Base-by-base conservation (phyloP, 2,113 vertebrate genomes). In the Accipiter cooperii region DNA sequence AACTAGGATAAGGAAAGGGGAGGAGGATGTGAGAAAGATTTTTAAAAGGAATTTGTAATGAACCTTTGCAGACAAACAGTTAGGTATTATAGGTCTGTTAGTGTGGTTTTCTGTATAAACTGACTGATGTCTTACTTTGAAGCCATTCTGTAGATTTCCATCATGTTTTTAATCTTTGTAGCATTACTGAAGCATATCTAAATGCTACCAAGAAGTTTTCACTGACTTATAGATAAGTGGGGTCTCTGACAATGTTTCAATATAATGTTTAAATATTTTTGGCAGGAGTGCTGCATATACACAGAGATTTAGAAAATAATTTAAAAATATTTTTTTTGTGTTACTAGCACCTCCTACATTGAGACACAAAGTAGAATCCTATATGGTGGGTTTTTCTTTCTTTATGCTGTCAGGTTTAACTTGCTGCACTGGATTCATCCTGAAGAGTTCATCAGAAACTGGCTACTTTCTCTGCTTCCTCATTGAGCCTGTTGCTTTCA, bases 41-140 rank as follows among this genome's bases (percentile, higher is more conserved):
- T 54, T 94, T 73, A 31, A 90, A 96, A 96, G 84, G 93, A 97
- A 93, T 91, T 77, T 71, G 38, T 85, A 94, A 93, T 87, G 79
- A 84, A 46, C 19, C 86, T 93, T 95, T 89, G 69, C 70, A 81
- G 61, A 76, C 47, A 40, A 65, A 34, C 55, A 71, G n/a, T 73
- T 87, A 76, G 44, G 36, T 94, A 61, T 73, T 89, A 51, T 58
- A 81, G 87, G 12, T 85, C 77, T 91, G 34, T 69, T 69, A 34
- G 33, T 51, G 44, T 69, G 38, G 9, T 81, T 89, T 93, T 42
- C 54, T 54, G 11, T 54, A 46, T 61, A 42, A 83, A 95, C n/a
- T 54, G 77, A 49, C 77, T 76, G 68, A 78, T 82, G 20, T 54
- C 83, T 95, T 75, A 34, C 64, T 97, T 87, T 63, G 79, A 93